These are phyloP conservation scores for Syngnathus acus DNA, from an alignment of 2,797 vertebrate species.

Conservation along the genomic window DNA sequence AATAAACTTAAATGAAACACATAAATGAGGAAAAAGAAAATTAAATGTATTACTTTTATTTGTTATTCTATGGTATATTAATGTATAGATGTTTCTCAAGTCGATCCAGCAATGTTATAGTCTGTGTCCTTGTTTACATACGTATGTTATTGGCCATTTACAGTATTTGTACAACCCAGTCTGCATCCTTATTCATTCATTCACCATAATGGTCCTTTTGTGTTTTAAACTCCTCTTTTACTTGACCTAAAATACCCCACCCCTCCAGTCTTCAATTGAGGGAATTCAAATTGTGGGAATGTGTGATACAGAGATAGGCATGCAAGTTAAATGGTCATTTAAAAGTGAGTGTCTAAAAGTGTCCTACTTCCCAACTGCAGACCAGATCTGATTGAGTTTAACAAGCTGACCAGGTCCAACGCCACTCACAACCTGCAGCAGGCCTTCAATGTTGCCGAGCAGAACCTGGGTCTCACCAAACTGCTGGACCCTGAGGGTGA, in stretches of 20 bases:
- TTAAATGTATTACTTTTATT: too few relatives aligned
- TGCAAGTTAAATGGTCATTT: not conserved
- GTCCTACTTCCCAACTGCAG: conserved; percentile 48
- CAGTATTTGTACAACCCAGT: too few relatives aligned
- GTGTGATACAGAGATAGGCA: not conserved
- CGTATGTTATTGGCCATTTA: too few relatives aligned
- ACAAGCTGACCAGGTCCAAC: conserved; percentile 89
- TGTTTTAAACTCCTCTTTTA: not conserved
- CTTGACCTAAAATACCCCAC: not conserved
- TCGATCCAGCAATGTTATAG: too few relatives aligned
- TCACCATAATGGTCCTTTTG: not conserved
- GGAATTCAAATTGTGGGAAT: not conserved
- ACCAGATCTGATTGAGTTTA: conserved; percentile 88
- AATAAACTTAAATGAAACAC: too few relatives aligned
- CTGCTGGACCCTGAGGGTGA: conserved; percentile 91
- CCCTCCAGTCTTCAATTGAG: not conserved
- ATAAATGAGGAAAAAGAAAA: too few relatives aligned
- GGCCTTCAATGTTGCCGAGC: conserved; percentile 89
- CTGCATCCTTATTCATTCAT: not conserved
- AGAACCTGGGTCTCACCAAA: conserved; percentile 88
- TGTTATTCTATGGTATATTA: too few relatives aligned
- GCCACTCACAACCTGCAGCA: conserved; percentile 91
- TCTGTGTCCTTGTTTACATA: too few relatives aligned
- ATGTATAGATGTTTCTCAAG: too few relatives aligned
- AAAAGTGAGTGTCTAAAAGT: not conserved